A percentile compares a stretch with the other conserved stretches of the same genome.
These are phyloP conservation scores for Morphnarchus princeps DNA, from an alignment of 2,113 vertebrate genomes.

Conservation along the genomic window DNA sequence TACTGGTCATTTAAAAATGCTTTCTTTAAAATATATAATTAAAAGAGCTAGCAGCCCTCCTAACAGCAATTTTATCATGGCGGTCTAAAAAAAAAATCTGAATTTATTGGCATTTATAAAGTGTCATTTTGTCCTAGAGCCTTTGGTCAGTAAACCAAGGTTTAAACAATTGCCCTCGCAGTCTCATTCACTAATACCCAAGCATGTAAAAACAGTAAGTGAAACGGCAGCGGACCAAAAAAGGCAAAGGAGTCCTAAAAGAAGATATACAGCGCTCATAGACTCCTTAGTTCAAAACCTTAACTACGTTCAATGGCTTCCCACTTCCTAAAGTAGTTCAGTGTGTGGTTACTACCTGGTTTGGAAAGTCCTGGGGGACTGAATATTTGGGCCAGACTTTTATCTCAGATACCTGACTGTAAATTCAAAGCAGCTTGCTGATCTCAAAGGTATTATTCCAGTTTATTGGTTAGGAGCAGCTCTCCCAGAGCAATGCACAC, in stretches of 20 bases:
- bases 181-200: background rate
- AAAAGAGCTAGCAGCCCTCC: background rate
- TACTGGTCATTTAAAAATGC: slow-evolving; percentile 27
- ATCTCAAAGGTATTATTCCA: slow-evolving; percentile 25
- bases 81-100: background rate
- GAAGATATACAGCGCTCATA: background rate
- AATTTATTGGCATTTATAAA: background rate
- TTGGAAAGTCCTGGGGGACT: background rate
- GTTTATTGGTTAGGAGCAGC: background rate
- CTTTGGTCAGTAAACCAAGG: background rate
- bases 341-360: background rate
- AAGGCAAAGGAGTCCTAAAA: background rate
- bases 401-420: background rate
- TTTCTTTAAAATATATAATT: slow-evolving; percentile 16
- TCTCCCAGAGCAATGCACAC: background rate
- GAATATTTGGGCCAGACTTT: background rate
- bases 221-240: background rate
- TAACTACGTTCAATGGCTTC: background rate
- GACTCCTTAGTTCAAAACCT: background rate
- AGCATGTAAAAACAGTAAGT: background rate
- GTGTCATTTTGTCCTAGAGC: background rate
- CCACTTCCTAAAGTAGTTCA: background rate
- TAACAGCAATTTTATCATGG: background rate
- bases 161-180: background rate
- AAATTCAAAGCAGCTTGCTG: slow-evolving; percentile 9